A percentile compares a stretch with the other conserved stretches of the same genome.
Conservation (phyloP, 2,888 invertebrate genomes). For the Baccha elongata region DNA sequence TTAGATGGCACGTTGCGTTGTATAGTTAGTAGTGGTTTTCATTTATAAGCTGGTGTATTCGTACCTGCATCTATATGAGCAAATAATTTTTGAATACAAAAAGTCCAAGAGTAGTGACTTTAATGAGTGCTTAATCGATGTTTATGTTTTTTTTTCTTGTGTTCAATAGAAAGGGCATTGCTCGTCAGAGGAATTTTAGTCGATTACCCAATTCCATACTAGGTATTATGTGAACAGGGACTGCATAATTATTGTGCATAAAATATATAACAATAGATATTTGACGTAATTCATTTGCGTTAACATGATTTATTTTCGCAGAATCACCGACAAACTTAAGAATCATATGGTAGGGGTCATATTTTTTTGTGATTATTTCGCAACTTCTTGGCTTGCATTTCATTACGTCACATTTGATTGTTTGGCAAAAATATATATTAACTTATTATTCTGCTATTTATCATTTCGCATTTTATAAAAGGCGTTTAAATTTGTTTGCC, state of each 20-base stretch:
- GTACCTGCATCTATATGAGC: not conserved
- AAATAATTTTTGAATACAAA: not conserved
- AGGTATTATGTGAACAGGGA: slow-evolving; percentile 11
- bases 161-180: slow-evolving; percentile 14
- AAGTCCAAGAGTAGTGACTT: not conserved
- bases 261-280: not conserved
- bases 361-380: too few species aligned
- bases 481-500: too few species aligned
- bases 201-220: slow-evolving; percentile 22
- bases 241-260: not conserved
- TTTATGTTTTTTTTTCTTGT: not conserved
- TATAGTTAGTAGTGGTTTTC: not conserved
- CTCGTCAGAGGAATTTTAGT: slow-evolving; percentile 9
- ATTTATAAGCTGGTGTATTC: not conserved
- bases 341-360: too few species aligned
- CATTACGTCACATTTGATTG: too few species aligned
- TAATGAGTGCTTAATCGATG: slow-evolving; percentile 22
- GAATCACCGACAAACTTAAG: too few species aligned
- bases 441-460: too few species aligned
- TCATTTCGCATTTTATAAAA: too few species aligned
- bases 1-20: not conserved
- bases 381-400: too few species aligned
- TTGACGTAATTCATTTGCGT: not conserved
- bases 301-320: too few species aligned
- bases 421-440: too few species aligned